Evolutionary conservation across 2,888 invertebrate species (phyloP).

Genomic region (Frankliniella intonsa): DNA sequence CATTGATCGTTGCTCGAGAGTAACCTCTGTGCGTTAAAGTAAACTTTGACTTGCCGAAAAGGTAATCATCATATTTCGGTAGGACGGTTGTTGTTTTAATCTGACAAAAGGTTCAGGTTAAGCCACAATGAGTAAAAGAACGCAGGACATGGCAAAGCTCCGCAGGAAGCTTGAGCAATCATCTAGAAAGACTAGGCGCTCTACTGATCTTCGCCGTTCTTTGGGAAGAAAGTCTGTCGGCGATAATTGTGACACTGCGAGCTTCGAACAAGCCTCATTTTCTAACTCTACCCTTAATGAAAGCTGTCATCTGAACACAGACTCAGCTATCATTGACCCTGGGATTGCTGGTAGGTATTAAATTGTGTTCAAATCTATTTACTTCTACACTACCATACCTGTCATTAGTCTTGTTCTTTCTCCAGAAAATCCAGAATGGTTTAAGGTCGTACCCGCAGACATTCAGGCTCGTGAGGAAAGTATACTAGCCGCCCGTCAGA

Average conservation of each 20-base stretch:
- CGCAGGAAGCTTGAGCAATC: neutral
- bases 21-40: too few relatives aligned
- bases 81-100: too few relatives aligned
- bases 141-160: neutral
- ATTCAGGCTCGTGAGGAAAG: neutral
- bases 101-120: neutral
- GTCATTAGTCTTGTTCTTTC: neutral
- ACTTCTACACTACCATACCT: neutral
- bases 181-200: neutral
- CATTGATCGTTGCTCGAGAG: too few relatives aligned
- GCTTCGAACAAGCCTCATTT: neutral
- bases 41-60: too few relatives aligned
- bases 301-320: neutral
- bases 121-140: neutral
- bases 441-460: neutral
- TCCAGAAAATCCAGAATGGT: neutral
- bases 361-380: neutral
- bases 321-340: neutral
- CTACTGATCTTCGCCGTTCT: neutral
- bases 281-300: neutral
- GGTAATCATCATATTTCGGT: too few relatives aligned
- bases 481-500: neutral
- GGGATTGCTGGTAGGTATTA: neutral
- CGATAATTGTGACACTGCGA: neutral
- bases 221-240: neutral